Evolutionary conservation across 2,797 vertebrate species (phyloP), one percentile per base, ranked within the genome.

Genomic region (Numenius phaeopus): DNA sequence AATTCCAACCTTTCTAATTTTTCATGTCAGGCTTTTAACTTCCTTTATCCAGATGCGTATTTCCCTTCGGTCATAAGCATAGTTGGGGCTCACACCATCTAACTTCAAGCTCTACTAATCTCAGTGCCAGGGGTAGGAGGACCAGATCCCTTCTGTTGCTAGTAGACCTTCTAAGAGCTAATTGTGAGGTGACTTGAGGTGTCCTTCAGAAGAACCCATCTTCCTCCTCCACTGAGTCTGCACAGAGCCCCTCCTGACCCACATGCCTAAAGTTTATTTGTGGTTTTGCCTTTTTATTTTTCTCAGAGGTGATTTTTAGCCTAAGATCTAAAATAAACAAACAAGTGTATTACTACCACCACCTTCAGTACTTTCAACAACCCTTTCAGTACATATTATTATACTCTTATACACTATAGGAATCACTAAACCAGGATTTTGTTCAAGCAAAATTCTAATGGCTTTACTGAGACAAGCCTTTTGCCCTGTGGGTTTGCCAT

Each of bases 381-480:
- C 40, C 14, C 14, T 39, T 58, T 79, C 71, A 78, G 54, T 66
- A 58, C 13, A 20, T 6, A 5, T 32, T 71, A 42, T 61, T 71
- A 47, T 37, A 37, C 2, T 11, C 26, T 21, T 19, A 18, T 21
- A 29, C 5, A 20, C 12, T 44, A 5, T 0, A 79, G 30, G 24
- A 90, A 76, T 64, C 58, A 70, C 47, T 92, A 79, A 90, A 32
- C 14, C 40, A 59, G 50, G 23, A 34, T 88, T 49, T 79, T 85
- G 64, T 55, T 81, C 54, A 83, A 90, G 93, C 3, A 3, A 71
- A 94, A 46, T 78, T 90, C 42, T 73, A 75, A 67, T 72, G 39
- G 16, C 7, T 91, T 89, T 91, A 42, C 55, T 55, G 57, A 90
- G 42, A 83, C 72, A 92, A 95, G 44, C 26, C 59, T 93, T 93